These are phyloP conservation scores for Epinotia ramella DNA, from an alignment of 2,888 invertebrate species.

Conservation along the genomic window DNA sequence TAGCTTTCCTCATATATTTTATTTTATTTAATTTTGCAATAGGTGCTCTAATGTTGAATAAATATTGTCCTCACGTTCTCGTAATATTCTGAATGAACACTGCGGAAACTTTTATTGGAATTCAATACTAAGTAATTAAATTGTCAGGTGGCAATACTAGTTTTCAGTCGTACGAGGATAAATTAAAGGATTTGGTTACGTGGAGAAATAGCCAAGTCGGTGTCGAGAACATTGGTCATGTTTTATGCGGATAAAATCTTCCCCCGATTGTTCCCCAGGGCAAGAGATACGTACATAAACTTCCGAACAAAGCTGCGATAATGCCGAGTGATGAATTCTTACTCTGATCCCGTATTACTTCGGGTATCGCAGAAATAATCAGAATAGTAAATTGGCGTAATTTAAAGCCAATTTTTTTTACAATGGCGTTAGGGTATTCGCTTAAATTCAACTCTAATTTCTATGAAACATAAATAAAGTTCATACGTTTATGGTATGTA, in stretches of 20 bases:
- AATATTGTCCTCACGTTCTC: slow-evolving; percentile 1
- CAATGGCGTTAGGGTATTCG: background rate
- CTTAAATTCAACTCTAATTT: background rate
- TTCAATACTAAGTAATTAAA: background rate
- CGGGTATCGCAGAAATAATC: background rate
- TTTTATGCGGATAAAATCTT: slow-evolving; percentile 16
- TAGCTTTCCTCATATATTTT: too few species aligned
- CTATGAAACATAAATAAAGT: background rate
- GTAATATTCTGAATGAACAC: background rate
- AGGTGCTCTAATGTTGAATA: background rate
- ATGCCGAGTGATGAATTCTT: background rate
- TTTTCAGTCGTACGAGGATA: background rate
- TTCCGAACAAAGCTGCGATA: background rate
- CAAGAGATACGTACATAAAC: background rate
- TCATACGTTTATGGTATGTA: background rate
- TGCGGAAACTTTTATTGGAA: background rate
- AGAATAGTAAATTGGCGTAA: background rate
- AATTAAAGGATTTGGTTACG: background rate
- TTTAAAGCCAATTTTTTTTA: background rate
- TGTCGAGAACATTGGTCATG: slow-evolving; percentile 2
- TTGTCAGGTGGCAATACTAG: background rate
- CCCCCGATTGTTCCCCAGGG: background rate
- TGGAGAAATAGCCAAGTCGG: background rate
- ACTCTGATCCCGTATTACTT: background rate
- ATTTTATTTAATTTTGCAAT: too few species aligned